phyloP scores from a whole-genome alignment of 2,797 vertebrate species.

The Atherinosoma microstoma region DNA sequence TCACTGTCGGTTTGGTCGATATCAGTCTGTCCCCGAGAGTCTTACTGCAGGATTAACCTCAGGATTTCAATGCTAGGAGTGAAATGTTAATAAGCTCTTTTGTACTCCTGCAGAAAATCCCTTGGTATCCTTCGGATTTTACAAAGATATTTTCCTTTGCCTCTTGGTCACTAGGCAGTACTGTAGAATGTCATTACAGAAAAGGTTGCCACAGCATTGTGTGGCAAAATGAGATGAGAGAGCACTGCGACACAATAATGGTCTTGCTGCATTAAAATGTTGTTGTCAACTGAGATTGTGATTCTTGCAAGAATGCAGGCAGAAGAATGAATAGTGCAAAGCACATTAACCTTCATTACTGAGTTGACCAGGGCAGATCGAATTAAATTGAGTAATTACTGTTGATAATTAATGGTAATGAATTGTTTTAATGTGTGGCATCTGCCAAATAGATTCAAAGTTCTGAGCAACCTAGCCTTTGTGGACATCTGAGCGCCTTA shows the following conservation, averaged over 20 bases:
- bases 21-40: background rate
- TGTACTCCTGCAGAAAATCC: slow-evolving; percentile 26
- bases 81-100: slow-evolving; percentile 40
- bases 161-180: slow-evolving; percentile 37
- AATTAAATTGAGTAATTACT: slow-evolving; percentile 71
- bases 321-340: slow-evolving; percentile 44
- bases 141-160: slow-evolving; percentile 24
- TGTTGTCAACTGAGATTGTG: slow-evolving; percentile 36
- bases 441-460: slow-evolving; percentile 59
- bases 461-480: slow-evolving; percentile 28
- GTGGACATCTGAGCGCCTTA: slow-evolving; percentile 9
- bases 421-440: slow-evolving; percentile 61
- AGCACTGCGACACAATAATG: slow-evolving; percentile 18
- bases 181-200: slow-evolving; percentile 41
- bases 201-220: slow-evolving; percentile 14
- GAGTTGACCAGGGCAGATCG: slow-evolving; percentile 51
- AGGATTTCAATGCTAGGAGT: slow-evolving; percentile 3
- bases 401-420: slow-evolving; percentile 66
- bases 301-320: slow-evolving; percentile 42
- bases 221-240: slow-evolving; percentile 31
- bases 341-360: slow-evolving; percentile 76
- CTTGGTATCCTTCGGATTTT: slow-evolving; percentile 20
- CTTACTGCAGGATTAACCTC: slow-evolving; percentile 11
- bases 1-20: background rate
- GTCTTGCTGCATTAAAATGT: slow-evolving; percentile 16